Conservation (phyloP, 2,888 invertebrate species). For the Morinoia aosen region DNA sequence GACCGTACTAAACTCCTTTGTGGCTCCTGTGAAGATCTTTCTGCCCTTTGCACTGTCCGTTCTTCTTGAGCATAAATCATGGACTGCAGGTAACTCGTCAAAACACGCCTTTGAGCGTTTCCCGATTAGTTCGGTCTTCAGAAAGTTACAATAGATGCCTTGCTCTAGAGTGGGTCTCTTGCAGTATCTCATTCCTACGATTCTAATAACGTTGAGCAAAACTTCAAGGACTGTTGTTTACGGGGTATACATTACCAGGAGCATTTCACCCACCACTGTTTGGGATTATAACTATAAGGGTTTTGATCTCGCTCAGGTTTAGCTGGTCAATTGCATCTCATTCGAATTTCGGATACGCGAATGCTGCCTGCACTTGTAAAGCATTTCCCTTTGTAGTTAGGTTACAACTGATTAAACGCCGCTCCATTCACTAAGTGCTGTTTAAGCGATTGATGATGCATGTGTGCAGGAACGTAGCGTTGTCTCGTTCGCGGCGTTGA, state of each 20-base stretch:
- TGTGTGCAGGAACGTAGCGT: not conserved
- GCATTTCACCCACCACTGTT: not conserved
- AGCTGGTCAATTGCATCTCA: not conserved
- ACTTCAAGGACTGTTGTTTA: not conserved
- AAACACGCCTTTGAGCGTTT: not conserved
- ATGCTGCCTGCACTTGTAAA: not conserved
- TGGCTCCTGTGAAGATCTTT: not conserved
- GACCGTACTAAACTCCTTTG: not conserved
- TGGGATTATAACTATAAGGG: not conserved
- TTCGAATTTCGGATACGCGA: not conserved
- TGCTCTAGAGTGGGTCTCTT: not conserved
- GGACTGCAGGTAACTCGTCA: not conserved
- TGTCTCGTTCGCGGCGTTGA: not conserved
- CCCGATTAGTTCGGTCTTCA: not conserved
- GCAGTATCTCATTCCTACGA: not conserved
- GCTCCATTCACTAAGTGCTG: not conserved
- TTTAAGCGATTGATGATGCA: not conserved
- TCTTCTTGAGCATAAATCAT: not conserved
- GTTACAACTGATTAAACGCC: not conserved
- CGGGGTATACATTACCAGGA: not conserved
- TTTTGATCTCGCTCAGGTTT: not conserved
- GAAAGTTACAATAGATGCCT: not conserved
- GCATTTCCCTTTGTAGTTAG: conserved; percentile 3
- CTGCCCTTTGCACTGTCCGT: not conserved
- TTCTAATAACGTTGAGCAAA: not conserved